Evolutionary conservation across 2,797 vertebrate species (phyloP), one percentile per base, ranked within the genome.

Genomic region (Agapornis canus): DNA sequence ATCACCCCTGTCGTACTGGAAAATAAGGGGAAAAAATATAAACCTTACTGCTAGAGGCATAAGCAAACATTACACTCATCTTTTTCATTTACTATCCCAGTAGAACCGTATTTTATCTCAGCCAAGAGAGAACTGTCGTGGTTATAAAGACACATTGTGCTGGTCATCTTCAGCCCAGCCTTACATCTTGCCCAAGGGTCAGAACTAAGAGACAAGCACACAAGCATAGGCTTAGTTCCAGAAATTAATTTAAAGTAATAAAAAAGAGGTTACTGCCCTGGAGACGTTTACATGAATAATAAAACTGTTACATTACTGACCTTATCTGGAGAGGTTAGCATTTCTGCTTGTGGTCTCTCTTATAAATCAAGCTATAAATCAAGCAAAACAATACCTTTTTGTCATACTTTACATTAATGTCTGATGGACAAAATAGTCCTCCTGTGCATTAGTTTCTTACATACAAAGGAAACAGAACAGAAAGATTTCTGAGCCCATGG

Each of bases 71-170:
- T 69, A 39, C 17, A 57, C 8, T 42, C 51, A 42, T 78, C 51
- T 86, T 93, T 86, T 83, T 43, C 64, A 64, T 94, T 63, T 89
- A 60, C 60, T 57, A 18, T 48, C 37, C 40, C 77, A 10, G 40
- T n/a, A 80, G 51, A 89, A 43, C 15, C 0, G 1, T 82, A 82
- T 91, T 89, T 85, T 80, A 64, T 87, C 60, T 48, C 42, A 40
- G 27, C 61, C 71, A 72, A 63, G 51, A 80, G 43, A 79, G 68
- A 69, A n/a, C 47, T 94, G 68, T 63, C 86, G 27, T 9, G 29
- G 27, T 91, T 84, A 96, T 92, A 64, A 91, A 92, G 84, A 94
- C 86, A 18, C 40, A 94, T 86, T 49, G 40, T 64, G 26, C 60
- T 86, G 82, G 86, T 42, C 77, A 49, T 88, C 82, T 43, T 73